A percentile compares a stretch with the other conserved stretches of the same genome.
These are phyloP conservation scores for Limnothrissa miodon DNA, from an alignment of 2,113 vertebrate species.

Conservation along the genomic window DNA sequence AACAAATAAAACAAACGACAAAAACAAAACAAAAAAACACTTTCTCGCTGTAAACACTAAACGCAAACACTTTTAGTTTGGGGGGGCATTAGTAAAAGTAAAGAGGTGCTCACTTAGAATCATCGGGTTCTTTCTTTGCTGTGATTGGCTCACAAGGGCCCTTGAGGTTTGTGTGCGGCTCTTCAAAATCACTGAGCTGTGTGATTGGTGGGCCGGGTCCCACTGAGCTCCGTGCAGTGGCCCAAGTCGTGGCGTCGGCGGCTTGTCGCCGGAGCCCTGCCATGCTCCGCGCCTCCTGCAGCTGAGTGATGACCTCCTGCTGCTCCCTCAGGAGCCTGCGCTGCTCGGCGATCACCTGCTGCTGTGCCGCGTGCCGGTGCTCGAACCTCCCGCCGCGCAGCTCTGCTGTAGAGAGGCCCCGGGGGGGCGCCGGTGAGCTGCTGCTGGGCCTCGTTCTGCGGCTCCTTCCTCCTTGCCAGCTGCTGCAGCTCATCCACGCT, in stretches of 20 bases:
- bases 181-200: background rate
- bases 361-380: conserved; percentile 72
- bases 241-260: conserved; percentile 40
- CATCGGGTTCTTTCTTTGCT: background rate
- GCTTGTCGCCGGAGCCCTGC: conserved; percentile 63
- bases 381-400: conserved; percentile 59
- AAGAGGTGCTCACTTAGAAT: background rate
- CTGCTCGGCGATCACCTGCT: conserved; percentile 81
- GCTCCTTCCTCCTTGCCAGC: conserved; percentile 22
- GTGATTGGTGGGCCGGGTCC: background rate
- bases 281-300: conserved; percentile 73
- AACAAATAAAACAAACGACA: background rate
- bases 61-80: background rate
- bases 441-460: background rate
- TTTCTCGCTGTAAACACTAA: background rate
- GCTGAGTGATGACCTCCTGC: conserved; percentile 74
- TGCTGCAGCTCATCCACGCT: conserved; percentile 53
- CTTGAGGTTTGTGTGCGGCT: background rate
- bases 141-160: background rate
- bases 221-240: background rate
- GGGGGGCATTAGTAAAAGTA: background rate
- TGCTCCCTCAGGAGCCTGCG: conserved; percentile 83
- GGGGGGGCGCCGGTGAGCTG: background rate
- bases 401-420: background rate
- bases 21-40: background rate